Evolutionary conservation across 2,113 vertebrate species (phyloP).

Genomic region (Apteryx mantelli): DNA sequence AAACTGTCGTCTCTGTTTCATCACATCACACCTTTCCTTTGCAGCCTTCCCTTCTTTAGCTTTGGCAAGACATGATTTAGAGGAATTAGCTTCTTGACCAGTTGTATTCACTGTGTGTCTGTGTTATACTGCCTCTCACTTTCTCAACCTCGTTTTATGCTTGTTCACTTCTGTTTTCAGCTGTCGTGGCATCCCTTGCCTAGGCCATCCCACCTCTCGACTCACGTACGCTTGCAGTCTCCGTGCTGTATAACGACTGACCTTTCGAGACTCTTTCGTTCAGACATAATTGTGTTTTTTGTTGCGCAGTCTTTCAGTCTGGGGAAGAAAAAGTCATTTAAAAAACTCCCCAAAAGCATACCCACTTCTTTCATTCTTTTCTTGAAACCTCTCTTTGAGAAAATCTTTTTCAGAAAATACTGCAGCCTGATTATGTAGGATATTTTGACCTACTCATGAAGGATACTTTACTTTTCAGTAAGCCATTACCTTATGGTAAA

Average conservation of each 20-base stretch:
- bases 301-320: background rate
- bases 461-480: background rate
- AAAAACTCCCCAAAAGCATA: background rate
- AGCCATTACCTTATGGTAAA: background rate
- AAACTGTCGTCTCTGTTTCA: background rate
- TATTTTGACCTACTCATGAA: background rate
- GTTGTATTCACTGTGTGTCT: background rate
- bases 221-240: background rate
- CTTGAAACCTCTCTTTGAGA: background rate
- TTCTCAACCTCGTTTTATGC: background rate
- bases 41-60: background rate
- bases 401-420: background rate
- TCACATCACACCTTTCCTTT: background rate
- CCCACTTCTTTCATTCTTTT: background rate
- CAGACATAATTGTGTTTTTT: background rate
- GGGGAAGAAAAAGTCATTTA: background rate
- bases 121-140: background rate
- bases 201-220: background rate
- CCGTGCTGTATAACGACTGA: too few relatives aligned
- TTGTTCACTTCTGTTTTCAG: background rate
- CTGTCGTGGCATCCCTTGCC: background rate
- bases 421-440: background rate
- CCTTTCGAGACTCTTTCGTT: background rate
- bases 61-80: background rate
- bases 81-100: background rate